These are phyloP conservation scores for Endotricha flammealis DNA, from an alignment of 2,888 invertebrate genomes.

Conservation along the genomic window DNA sequence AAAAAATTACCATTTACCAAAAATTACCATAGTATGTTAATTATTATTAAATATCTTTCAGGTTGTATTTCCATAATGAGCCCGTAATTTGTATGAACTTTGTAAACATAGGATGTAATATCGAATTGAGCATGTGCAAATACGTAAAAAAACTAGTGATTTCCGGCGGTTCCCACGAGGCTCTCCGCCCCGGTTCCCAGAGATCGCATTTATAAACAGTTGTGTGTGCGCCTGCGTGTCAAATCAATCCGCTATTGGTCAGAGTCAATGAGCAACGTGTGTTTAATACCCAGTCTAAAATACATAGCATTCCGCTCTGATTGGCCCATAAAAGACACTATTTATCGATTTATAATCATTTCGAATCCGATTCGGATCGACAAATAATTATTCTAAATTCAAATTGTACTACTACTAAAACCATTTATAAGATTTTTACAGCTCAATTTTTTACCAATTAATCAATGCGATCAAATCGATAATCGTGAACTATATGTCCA, in stretches of 20 bases:
- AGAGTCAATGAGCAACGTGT: conserved; percentile 36
- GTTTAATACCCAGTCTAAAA: conserved; percentile 47
- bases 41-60: too few species aligned
- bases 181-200: conserved; percentile 63
- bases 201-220: conserved; percentile 45
- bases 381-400: conserved; percentile 19
- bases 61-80: too few species aligned
- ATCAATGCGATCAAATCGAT: conserved; percentile 6
- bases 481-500: conserved; percentile 24
- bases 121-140: conserved; percentile 16
- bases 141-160: conserved; percentile 49
- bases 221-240: conserved; percentile 54
- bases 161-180: conserved; percentile 61
- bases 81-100: too few species aligned
- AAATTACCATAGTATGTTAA: too few species aligned
- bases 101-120: too few species aligned
- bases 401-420: neutral
- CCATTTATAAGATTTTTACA: neutral
- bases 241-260: conserved; percentile 54
- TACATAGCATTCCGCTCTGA: conserved; percentile 47
- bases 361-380: conserved; percentile 31
- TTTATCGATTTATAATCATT: conserved; percentile 48
- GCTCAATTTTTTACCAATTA: neutral
- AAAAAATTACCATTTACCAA: too few species aligned
- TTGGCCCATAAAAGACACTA: conserved; percentile 43